Evolutionary conservation across 2,113 vertebrate species (phyloP), one percentile per base, ranked within the genome.

Genomic region (Isichthys henryi): DNA sequence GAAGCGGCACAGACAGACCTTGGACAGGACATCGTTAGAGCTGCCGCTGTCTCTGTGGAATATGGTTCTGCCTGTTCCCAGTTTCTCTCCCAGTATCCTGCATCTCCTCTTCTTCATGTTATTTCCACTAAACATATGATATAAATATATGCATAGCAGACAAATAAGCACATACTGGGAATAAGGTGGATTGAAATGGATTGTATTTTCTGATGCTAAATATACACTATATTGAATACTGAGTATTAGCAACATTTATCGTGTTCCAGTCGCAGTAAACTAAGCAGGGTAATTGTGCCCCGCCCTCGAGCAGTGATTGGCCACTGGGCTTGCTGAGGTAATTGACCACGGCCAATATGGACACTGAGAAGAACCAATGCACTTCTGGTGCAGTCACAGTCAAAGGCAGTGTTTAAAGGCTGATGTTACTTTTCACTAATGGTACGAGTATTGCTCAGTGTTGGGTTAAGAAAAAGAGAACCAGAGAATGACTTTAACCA

Each of bases 1-100:
- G 86, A 91, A 90, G 87, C 92, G 90, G 89, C 92, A 91, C 90
- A 35, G 46, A 21, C 46, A 80, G 89, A 83, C 88, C 83, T 84
- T 77, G 83, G 48, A 45, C 35, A 5, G n/a, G 13, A 23, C 88
- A 88, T 49, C 82, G 49, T n/a, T 46, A 77, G 19, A 45, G 31
- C 83, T 88, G 21, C n/a, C 21, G 1, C 3, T 4, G 3, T 49
- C 43, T 85, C 82, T 23, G 23, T 48, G 46, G 82, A 9, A 48
- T 23, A 27, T n/a, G 35, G 74, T 13, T 80, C 13, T 70, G 62
- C 27, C 62, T 70, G 74, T 2, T 5, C 74, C 35, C 74, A 80
- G n/a, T 80, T 43, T 80, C 19, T 43, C 31, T 80, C 35, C 74
- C 35, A 80, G 74, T 43, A 17, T 19, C 35, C 13, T 7, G 31